Conservation (phyloP, 2,888 invertebrate genomes). For the Trissoscelio sp. region DNA sequence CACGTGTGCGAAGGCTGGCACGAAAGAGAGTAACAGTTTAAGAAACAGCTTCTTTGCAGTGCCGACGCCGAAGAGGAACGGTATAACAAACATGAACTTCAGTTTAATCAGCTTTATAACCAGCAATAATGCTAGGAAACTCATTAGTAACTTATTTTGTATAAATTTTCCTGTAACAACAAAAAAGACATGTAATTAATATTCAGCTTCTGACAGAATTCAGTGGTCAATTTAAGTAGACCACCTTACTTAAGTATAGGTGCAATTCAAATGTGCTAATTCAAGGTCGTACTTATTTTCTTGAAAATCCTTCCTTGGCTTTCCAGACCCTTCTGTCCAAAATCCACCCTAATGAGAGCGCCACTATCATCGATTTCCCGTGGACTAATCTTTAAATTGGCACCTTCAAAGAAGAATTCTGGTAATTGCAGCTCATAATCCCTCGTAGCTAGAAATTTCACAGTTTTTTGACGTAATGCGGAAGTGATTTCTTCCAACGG, state of each 20-base stretch:
- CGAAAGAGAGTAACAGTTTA: slow-evolving; percentile 91
- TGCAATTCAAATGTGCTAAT: slow-evolving; percentile 13
- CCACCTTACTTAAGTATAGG: slow-evolving; percentile 22
- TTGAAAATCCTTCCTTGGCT: slow-evolving; percentile 87
- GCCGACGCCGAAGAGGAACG: slow-evolving; percentile 90
- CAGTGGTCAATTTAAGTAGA: slow-evolving; percentile 2
- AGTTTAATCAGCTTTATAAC: slow-evolving; percentile 92
- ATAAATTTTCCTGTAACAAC: slow-evolving; percentile 90
- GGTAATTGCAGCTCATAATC: slow-evolving; percentile 90
- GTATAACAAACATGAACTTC: slow-evolving; percentile 91
- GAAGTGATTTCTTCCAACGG: slow-evolving; percentile 91
- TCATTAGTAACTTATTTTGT: slow-evolving; percentile 89
- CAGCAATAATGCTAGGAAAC: slow-evolving; percentile 90
- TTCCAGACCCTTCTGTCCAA: slow-evolving; percentile 84
- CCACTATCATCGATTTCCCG: slow-evolving; percentile 89
- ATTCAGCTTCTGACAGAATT: background rate
- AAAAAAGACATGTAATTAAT: slow-evolving; percentile 17
- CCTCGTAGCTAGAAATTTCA: slow-evolving; percentile 91
- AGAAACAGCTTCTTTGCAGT: slow-evolving; percentile 93
- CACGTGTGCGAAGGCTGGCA: slow-evolving; percentile 92
- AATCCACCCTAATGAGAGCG: slow-evolving; percentile 89
- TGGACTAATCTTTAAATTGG: slow-evolving; percentile 90
- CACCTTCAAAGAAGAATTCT: slow-evolving; percentile 89
- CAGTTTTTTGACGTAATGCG: slow-evolving; percentile 88
- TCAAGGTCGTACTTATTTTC: slow-evolving; percentile 86